These are phyloP conservation scores for Physeter macrocephalus DNA, from an alignment of 2,113 vertebrate genomes.

Conservation along the genomic window DNA sequence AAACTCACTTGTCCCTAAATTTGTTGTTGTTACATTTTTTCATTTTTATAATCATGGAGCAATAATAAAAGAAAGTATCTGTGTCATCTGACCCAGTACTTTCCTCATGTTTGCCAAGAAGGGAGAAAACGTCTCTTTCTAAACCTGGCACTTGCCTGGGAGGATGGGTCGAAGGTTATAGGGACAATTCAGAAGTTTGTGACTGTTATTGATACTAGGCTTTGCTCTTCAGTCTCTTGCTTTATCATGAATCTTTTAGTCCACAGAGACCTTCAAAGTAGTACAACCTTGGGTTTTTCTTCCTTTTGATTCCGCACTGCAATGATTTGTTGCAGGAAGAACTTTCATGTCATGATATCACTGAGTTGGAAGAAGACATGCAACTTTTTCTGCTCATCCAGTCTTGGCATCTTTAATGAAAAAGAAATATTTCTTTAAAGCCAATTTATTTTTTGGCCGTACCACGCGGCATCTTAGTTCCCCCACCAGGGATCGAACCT, in stretches of 20 bases:
- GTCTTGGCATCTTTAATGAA: not conserved
- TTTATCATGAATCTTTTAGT: not conserved
- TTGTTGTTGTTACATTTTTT: not conserved
- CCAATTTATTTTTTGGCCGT: not conserved
- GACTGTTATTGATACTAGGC: not conserved
- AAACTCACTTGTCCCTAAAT: slow-evolving; percentile 6
- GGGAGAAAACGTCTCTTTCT: not conserved
- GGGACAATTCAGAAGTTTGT: not conserved
- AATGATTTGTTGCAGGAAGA: not conserved
- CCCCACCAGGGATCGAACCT: too few species aligned
- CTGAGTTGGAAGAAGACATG: not conserved
- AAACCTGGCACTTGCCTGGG: not conserved
- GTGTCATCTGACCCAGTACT: not conserved
- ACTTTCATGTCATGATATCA: not conserved
- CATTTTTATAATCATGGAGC: not conserved
- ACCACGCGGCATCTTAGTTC: not conserved
- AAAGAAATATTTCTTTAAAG: not conserved
- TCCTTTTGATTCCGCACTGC: not conserved
- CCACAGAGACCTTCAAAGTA: not conserved
- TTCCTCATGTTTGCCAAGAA: not conserved
- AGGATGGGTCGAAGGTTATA: not conserved
- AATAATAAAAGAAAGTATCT: not conserved
- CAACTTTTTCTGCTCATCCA: not conserved
- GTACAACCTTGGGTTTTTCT: not conserved
- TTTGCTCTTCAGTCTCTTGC: not conserved